Percentiles rank a stretch among this genome's conserved stretches.
phyloP scores from a whole-genome alignment of 64 coral and sea anemone genomes.

The Pachyseris speciosa region DNA sequence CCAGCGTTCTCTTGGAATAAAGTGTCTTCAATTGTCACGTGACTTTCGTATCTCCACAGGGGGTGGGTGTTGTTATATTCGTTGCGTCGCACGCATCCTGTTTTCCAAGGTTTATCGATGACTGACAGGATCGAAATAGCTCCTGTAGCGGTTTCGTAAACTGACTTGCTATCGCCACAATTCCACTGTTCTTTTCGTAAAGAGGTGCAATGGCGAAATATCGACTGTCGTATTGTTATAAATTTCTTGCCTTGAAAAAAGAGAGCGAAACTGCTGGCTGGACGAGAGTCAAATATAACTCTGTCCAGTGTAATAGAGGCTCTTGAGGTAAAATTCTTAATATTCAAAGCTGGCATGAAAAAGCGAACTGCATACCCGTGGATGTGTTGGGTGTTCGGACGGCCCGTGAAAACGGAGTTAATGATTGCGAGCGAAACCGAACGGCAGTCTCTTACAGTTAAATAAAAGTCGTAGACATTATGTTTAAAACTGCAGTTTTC shows the following conservation, averaged over 20 bases:
- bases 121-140: not conserved
- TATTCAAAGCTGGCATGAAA: not conserved
- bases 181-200: not conserved
- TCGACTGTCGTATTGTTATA: not conserved
- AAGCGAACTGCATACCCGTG: not conserved
- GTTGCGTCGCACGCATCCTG: not conserved
- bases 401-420: not conserved
- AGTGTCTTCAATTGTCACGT: slow-evolving; percentile 46
- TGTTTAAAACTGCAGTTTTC: slow-evolving; percentile 6
- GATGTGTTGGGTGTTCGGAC: not conserved
- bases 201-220: slow-evolving; percentile 1
- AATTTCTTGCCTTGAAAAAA: slow-evolving; percentile 13
- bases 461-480: not conserved
- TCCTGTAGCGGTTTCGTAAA: slow-evolving; percentile 3
- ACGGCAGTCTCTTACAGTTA: not conserved
- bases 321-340: not conserved
- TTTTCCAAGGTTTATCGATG: slow-evolving; percentile 1
- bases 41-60: not conserved
- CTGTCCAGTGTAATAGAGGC: not conserved
- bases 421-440: not conserved
- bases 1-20: slow-evolving; percentile 32
- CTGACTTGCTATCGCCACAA: not conserved
- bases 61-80: slow-evolving; percentile 1
- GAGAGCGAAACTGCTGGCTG: slow-evolving; percentile 2
- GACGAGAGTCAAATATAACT: slow-evolving; percentile 3